Conservation (phyloP, 2,888 invertebrate genomes). For the Crematogaster levior region DNA sequence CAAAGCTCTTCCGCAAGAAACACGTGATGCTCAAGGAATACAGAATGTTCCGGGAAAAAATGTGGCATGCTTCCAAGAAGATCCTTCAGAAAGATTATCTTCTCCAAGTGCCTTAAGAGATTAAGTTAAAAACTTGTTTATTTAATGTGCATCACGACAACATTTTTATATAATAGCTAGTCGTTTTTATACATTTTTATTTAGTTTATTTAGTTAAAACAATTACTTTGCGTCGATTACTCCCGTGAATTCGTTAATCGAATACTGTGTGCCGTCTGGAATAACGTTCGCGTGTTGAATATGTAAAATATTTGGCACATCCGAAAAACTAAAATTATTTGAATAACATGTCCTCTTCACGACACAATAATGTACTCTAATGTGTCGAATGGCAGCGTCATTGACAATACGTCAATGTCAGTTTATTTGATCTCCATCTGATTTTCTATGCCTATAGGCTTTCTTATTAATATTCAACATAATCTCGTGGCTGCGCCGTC, state of each 20-base stretch:
- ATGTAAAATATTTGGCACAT: neutral
- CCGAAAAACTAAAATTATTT: conserved; percentile 1
- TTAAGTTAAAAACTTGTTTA: neutral
- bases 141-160: neutral
- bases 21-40: conserved; percentile 17
- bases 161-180: neutral
- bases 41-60: conserved; percentile 16
- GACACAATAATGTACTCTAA: neutral
- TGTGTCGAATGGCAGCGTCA: neutral
- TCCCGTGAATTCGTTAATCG: neutral
- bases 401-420: neutral
- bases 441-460: neutral
- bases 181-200: neutral
- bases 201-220: neutral
- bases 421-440: neutral
- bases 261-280: too few relatives aligned
- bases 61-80: neutral
- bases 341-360: neutral
- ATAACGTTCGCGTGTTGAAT: neutral
- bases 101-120: neutral
- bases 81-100: neutral
- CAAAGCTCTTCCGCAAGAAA: conserved; percentile 31
- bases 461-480: conserved; percentile 35
- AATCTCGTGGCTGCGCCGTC: conserved; percentile 24
- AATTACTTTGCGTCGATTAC: neutral